A percentile compares a stretch with the other conserved stretches of the same genome.
Evolutionary conservation across 2,888 invertebrate genomes (phyloP).

Genomic region (Eupithecia dodoneata): DNA sequence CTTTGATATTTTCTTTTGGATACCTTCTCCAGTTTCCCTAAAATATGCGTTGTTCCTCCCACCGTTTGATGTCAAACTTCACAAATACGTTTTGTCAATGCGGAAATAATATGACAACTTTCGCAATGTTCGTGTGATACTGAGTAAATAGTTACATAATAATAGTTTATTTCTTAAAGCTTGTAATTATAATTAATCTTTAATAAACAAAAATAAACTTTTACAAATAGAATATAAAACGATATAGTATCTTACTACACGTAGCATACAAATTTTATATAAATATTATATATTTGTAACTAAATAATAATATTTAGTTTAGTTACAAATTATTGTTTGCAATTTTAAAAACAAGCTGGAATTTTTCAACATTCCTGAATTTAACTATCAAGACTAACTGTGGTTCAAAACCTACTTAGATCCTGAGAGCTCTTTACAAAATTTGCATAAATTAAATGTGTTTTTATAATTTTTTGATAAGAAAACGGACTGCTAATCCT

Average conservation of each 20-base stretch:
- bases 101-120: not conserved
- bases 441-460: no score
- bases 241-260: no score
- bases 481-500: not conserved
- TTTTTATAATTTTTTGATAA: not conserved
- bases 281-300: no score
- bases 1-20: not conserved
- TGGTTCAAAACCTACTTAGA: no score
- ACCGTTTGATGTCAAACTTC: conserved; percentile 6
- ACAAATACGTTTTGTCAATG: conserved; percentile 17
- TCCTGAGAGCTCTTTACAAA: no score
- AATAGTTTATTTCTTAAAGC: not conserved
- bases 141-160: not conserved
- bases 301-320: no score
- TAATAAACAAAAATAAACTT: not conserved
- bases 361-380: not conserved
- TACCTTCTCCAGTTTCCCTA: not conserved
- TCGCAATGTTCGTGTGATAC: not conserved
- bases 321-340: not conserved
- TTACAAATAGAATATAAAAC: not conserved
- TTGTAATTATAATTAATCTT: not conserved
- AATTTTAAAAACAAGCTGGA: not conserved
- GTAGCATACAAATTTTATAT: no score
- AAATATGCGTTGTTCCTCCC: conserved; percentile 19
- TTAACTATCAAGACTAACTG: no score